These are phyloP conservation scores for Petrophora chlorosata DNA, from an alignment of 2,888 invertebrate genomes.

Conservation along the genomic window DNA sequence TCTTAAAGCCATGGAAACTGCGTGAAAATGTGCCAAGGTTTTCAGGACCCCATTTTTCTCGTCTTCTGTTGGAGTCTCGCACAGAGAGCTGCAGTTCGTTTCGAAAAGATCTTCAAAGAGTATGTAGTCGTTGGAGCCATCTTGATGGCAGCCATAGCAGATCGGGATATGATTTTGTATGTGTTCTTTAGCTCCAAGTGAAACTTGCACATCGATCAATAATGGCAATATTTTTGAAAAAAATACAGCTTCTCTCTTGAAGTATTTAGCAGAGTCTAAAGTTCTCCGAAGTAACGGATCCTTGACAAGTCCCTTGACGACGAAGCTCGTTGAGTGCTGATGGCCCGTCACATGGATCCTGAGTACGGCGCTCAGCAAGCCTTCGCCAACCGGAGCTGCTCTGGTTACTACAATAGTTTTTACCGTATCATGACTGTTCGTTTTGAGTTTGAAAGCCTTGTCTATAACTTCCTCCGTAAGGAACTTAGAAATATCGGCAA, in stretches of 20 bases:
- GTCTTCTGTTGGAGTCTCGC: slow-evolving; percentile 37
- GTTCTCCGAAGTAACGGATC: slow-evolving; percentile 47
- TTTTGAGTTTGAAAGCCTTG: slow-evolving; percentile 49
- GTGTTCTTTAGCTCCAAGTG: slow-evolving; percentile 48
- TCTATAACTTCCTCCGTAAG: slow-evolving; percentile 51
- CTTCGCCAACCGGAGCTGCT: slow-evolving; percentile 57
- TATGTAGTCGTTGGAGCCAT: slow-evolving; percentile 56
- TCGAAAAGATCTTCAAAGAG: slow-evolving; percentile 57
- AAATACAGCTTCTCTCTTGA: slow-evolving; percentile 52
- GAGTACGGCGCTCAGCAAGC: slow-evolving; percentile 57
- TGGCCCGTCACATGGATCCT: slow-evolving; percentile 48
- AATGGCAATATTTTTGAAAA: slow-evolving; percentile 50
- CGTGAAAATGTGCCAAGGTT: slow-evolving; percentile 58
- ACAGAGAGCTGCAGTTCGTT: slow-evolving; percentile 39
- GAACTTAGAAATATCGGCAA: slow-evolving; percentile 49
- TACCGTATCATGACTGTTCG: slow-evolving; percentile 47
- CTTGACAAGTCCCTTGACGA: slow-evolving; percentile 52
- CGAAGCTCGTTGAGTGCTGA: slow-evolving; percentile 41
- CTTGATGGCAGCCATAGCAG: slow-evolving; percentile 49
- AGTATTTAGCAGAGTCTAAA: slow-evolving; percentile 44
- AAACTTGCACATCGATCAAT: slow-evolving; percentile 46
- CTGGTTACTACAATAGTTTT: slow-evolving; percentile 43
- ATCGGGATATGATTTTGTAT: slow-evolving; percentile 49
- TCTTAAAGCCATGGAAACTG: slow-evolving; percentile 54
- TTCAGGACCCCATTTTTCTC: slow-evolving; percentile 49